Evolutionary conservation across 2,113 vertebrate genomes (phyloP).

Genomic region (Bos indicus): DNA sequence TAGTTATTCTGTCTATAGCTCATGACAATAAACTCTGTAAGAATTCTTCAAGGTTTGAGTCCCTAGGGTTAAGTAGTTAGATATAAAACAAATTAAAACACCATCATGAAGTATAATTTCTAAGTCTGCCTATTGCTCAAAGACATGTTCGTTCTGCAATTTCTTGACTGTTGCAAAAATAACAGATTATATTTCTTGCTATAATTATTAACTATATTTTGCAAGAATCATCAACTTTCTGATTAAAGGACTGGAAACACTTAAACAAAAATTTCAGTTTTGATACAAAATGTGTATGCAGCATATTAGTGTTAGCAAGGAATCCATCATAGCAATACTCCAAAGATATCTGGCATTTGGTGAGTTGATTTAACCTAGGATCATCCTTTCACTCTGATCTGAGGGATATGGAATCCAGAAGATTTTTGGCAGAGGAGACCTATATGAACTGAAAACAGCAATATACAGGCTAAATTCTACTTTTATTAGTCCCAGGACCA

Average conservation of each 20-base stretch:
- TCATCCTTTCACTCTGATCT: background rate
- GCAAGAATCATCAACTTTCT: background rate
- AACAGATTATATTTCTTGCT: background rate
- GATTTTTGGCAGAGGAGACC: background rate
- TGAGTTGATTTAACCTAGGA: background rate
- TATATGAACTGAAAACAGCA: background rate
- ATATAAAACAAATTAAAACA: background rate
- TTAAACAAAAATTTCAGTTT: background rate
- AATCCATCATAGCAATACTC: background rate
- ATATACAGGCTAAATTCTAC: background rate
- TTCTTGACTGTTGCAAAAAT: background rate
- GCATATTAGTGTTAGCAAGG: background rate
- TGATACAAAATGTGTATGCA: background rate
- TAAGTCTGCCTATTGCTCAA: background rate
- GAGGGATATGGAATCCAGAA: background rate
- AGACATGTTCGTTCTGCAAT: background rate
- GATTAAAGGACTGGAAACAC: background rate
- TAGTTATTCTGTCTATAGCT: background rate
- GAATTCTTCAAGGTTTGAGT: background rate
- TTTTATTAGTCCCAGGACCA: background rate
- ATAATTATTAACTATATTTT: background rate
- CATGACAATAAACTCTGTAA: background rate
- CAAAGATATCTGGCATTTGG: background rate
- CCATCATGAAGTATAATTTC: fast-evolving
- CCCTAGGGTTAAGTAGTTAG: background rate